Conservation (phyloP, 2,113 vertebrate genomes). For the Tragulus kanchil region DNA sequence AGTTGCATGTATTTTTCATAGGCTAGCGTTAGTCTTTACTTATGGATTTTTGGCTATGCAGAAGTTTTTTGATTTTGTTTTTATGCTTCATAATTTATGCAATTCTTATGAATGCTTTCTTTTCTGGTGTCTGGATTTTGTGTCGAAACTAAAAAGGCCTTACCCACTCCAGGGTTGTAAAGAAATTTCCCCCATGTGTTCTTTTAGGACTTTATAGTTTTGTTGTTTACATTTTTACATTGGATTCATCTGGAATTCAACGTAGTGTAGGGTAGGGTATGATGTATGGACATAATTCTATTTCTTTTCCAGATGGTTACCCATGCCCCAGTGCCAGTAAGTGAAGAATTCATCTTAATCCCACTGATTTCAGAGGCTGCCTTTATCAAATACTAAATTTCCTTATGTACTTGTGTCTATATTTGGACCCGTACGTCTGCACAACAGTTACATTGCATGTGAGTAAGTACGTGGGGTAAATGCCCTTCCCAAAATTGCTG, state of each 20-base stretch:
- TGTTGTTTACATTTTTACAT: neutral
- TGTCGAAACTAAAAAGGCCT: neutral
- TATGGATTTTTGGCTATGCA: neutral
- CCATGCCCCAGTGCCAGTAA: neutral
- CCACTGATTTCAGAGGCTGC: neutral
- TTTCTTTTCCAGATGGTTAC: constrained; percentile 1
- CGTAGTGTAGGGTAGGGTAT: neutral
- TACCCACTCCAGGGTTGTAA: neutral
- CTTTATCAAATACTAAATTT: neutral
- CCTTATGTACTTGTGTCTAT: neutral
- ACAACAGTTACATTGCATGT: neutral
- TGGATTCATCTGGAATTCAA: neutral
- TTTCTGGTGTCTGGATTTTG: constrained; percentile 24
- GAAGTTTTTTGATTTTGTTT: neutral
- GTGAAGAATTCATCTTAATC: neutral
- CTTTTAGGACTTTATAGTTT: neutral
- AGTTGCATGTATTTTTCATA: neutral
- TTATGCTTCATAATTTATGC: neutral
- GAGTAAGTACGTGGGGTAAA: neutral
- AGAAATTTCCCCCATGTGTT: neutral
- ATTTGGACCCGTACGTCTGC: neutral
- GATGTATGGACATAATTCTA: neutral
- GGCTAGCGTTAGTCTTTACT: neutral
- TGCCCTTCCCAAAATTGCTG: neutral
- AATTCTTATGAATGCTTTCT: constrained; percentile 4